Conservation (phyloP, 2,113 vertebrate genomes). For the Oreocharis arfaki region DNA sequence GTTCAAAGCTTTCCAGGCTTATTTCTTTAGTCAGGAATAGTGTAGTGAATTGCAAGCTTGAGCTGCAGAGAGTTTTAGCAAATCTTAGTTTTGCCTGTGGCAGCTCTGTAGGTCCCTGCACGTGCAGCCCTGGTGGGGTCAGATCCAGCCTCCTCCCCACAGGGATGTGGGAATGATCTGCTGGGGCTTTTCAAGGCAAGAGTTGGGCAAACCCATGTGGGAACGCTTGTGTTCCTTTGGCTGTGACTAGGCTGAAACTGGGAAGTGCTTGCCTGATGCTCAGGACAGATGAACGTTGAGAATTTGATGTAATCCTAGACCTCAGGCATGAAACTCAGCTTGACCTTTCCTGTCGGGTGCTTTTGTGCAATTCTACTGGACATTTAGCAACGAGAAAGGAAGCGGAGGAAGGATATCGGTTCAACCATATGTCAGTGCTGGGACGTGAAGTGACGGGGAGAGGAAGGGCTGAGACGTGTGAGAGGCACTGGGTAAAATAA, state of each 20-base stretch:
- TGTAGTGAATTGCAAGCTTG: background rate
- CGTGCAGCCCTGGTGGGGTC: background rate
- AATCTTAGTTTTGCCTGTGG: background rate
- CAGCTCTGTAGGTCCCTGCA: background rate
- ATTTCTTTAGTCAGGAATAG: background rate
- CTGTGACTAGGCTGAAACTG: conserved; percentile 47
- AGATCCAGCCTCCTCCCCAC: background rate
- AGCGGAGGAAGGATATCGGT: conserved; percentile 70
- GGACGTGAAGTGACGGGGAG: conserved; percentile 43
- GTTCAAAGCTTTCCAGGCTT: background rate
- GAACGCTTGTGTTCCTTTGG: conserved; percentile 11
- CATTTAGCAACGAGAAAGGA: conserved; percentile 74
- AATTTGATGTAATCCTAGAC: conserved; percentile 78
- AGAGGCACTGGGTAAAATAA: conserved; percentile 35
- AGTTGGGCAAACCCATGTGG: background rate
- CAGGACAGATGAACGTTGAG: conserved; percentile 70
- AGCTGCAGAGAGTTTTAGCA: background rate
- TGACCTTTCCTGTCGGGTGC: conserved; percentile 73
- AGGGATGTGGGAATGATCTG: background rate
- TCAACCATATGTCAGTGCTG: conserved; percentile 59
- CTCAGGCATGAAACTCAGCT: conserved; percentile 74
- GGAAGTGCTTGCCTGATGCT: conserved; percentile 61
- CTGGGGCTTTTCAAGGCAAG: background rate
- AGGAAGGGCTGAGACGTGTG: conserved; percentile 43
- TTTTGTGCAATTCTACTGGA: conserved; percentile 73